Evolutionary conservation across 2,888 invertebrate genomes (phyloP).

Genomic region (Eudemis profundana): DNA sequence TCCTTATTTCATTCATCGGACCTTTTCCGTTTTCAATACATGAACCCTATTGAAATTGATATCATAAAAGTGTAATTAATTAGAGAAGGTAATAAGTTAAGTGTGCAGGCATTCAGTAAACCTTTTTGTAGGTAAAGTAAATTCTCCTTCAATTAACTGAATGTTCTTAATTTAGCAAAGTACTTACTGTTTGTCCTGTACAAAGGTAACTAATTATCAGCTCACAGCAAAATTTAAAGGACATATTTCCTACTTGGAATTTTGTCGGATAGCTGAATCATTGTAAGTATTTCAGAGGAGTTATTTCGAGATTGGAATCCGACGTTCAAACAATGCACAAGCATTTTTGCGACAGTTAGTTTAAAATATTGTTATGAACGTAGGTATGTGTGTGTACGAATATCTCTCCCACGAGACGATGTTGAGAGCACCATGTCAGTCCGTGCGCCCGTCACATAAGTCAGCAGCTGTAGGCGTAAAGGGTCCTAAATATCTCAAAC

Average conservation of each 20-base stretch:
- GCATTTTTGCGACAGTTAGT: neutral
- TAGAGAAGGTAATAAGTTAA: constrained; percentile 27
- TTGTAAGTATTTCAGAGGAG: neutral
- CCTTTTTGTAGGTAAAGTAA: constrained; percentile 1
- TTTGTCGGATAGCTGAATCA: neutral
- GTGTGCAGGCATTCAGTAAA: constrained; percentile 10
- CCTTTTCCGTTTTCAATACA: constrained; percentile 18
- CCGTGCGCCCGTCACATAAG: constrained; percentile 55
- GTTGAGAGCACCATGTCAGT: constrained; percentile 48
- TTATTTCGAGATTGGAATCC: constrained; percentile 1
- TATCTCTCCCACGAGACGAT: constrained; percentile 12
- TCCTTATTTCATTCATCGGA: constrained; percentile 12
- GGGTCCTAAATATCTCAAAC: constrained; percentile 67
- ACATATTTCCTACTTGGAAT: neutral
- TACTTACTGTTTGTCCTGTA: neutral
- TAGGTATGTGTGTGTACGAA: neutral
- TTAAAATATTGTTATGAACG: neutral
- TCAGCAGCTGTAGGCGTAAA: constrained; percentile 57
- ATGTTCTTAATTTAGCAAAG: neutral
- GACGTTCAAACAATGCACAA: neutral
- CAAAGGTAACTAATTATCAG: neutral
- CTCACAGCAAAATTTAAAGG: neutral
- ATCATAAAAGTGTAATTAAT: constrained; percentile 41
- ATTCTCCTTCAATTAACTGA: constrained; percentile 8
- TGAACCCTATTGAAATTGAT: constrained; percentile 29